phyloP scores from a whole-genome alignment of 2,888 invertebrate species.

The Drosophila testacea region DNA sequence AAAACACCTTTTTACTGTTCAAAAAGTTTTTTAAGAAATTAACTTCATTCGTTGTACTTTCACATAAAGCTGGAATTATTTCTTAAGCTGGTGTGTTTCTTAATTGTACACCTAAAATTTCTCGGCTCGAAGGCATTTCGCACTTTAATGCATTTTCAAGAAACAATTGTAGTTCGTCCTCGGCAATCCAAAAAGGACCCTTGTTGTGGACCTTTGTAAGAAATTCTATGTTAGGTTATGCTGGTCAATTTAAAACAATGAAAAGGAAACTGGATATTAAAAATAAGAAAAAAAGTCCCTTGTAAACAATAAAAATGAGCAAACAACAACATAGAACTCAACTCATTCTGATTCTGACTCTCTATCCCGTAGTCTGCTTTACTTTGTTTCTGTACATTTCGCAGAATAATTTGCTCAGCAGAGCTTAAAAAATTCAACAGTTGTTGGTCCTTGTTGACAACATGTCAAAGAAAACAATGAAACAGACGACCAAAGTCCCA shows the following conservation, averaged over 20 bases:
- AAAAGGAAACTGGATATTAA: constrained; percentile 19
- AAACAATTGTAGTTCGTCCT: constrained; percentile 3
- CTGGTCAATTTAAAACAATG: constrained; percentile 42
- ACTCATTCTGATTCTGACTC: constrained; percentile 7
- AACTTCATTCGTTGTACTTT: too few species aligned
- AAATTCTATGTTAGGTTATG: constrained; percentile 37
- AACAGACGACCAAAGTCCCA: constrained; percentile 16
- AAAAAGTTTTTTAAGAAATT: too few species aligned
- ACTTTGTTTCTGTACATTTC: constrained; percentile 5
- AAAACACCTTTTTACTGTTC: too few species aligned
- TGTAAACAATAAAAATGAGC: constrained; percentile 26
- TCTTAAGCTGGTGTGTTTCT: constrained; percentile 4
- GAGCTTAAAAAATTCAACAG: constrained; percentile 25
- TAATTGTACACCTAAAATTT: background rate
- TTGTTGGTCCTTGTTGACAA: constrained; percentile 47
- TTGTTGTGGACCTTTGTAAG: constrained; percentile 18
- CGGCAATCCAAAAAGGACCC: constrained; percentile 10
- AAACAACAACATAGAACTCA: constrained; percentile 5
- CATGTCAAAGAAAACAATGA: constrained; percentile 58
- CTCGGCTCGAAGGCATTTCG: constrained; percentile 8
- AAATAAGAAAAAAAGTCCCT: constrained; percentile 28
- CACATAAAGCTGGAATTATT: background rate
- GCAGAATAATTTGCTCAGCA: constrained; percentile 38
- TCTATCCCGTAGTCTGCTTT: constrained; percentile 7
- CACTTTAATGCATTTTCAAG: constrained; percentile 25